Evolutionary conservation across 2,113 vertebrate species (phyloP).

Genomic region (Boulengeromyrus knoepffleri): DNA sequence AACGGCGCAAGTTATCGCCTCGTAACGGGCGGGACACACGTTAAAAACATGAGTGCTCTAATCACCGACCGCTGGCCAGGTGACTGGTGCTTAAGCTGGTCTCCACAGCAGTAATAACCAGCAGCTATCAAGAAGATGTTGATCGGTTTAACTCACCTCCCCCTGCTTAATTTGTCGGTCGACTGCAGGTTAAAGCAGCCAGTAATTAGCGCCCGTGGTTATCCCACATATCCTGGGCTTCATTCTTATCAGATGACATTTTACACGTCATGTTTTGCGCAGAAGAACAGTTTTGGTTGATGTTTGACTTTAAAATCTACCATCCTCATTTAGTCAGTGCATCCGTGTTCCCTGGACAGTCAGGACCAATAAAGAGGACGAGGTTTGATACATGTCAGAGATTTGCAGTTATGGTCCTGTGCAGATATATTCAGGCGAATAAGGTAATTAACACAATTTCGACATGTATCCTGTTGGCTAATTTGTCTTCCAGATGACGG

Average conservation of each 20-base stretch:
- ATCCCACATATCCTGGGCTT: neutral
- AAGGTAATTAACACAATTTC: neutral
- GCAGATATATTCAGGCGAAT: neutral
- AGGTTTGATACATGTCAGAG: neutral
- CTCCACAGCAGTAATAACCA: neutral
- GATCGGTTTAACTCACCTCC: neutral
- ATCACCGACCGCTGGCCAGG: neutral
- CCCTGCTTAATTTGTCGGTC: neutral
- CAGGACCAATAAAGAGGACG: neutral
- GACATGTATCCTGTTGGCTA: neutral
- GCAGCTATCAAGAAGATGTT: neutral
- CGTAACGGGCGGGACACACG: neutral
- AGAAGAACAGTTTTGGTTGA: neutral
- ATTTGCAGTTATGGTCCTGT: neutral
- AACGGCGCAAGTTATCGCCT: neutral
- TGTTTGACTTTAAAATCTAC: neutral
- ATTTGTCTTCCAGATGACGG: neutral
- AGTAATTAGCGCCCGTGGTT: neutral
- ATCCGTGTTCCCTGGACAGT: neutral
- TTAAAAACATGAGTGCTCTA: neutral
- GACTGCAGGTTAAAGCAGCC: neutral
- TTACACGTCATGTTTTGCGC: neutral
- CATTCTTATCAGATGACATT: neutral
- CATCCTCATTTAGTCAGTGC: neutral
- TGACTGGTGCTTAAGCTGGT: neutral